Conservation (phyloP, 2,888 invertebrate species). For the Xestia ashworthii region DNA sequence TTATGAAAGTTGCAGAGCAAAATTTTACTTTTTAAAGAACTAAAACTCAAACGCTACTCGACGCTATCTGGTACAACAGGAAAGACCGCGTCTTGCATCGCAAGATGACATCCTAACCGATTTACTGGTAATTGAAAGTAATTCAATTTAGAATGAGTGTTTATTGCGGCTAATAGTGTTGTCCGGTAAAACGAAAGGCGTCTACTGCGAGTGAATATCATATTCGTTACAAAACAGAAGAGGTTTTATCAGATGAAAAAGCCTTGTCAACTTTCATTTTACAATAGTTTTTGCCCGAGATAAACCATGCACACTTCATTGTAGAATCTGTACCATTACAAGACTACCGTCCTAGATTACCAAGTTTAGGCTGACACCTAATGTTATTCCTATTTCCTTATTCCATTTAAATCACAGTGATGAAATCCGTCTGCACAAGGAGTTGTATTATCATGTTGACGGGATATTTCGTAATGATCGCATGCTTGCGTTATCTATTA, state of each 20-base stretch:
- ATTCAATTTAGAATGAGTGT: constrained; percentile 80
- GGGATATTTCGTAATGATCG: constrained; percentile 48
- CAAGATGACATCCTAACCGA: constrained; percentile 79
- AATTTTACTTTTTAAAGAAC: constrained; percentile 52
- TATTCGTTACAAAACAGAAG: constrained; percentile 46
- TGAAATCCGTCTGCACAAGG: constrained; percentile 30
- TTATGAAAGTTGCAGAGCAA: constrained; percentile 59
- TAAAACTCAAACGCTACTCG: constrained; percentile 50
- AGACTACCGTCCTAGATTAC: constrained; percentile 47
- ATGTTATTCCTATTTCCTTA: constrained; percentile 42
- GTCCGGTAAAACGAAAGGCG: constrained; percentile 72
- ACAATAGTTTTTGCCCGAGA: constrained; percentile 27
- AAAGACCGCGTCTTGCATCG: constrained; percentile 63
- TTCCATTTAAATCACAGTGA: constrained; percentile 47
- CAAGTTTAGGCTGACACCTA: constrained; percentile 46
- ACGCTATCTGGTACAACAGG: constrained; percentile 60
- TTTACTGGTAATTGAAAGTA: constrained; percentile 81
- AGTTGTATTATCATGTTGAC: constrained; percentile 30
- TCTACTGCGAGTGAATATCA: constrained; percentile 50
- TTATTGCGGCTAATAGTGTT: constrained; percentile 73
- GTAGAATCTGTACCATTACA: constrained; percentile 30
- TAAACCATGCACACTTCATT: constrained; percentile 14
- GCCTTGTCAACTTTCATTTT: constrained; percentile 28
- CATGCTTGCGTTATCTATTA: constrained; percentile 55
- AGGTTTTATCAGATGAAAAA: constrained; percentile 32